A percentile compares a stretch with the other conserved stretches of the same genome.
Conservation (phyloP, 2,888 invertebrate species). For the Drosophila paranaensis region DNA sequence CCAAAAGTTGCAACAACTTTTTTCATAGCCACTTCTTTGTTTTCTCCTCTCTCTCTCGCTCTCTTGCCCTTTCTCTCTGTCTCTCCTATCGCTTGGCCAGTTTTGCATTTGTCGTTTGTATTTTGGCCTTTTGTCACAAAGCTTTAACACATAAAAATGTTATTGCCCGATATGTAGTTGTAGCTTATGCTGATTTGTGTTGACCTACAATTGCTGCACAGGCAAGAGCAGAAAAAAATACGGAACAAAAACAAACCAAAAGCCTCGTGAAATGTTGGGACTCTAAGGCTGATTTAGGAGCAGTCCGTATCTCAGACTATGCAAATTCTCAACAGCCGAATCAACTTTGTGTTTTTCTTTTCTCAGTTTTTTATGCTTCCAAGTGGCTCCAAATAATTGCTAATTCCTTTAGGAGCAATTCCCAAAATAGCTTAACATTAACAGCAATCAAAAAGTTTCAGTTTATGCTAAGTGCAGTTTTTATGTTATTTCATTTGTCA, state of each 20-base stretch:
- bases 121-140: conserved; percentile 76
- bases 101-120: conserved; percentile 49
- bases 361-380: background rate
- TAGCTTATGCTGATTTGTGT: conserved; percentile 78
- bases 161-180: conserved; percentile 77
- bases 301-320: conserved; percentile 29
- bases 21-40: conserved; percentile 20
- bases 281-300: conserved; percentile 65
- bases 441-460: background rate
- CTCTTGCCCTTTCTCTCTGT: conserved; percentile 6
- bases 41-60: conserved; percentile 1
- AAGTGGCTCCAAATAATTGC: background rate
- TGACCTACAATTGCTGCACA: conserved; percentile 65
- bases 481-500: background rate
- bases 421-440: background rate
- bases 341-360: conserved; percentile 23
- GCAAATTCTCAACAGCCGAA: conserved; percentile 18
- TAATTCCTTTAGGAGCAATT: background rate
- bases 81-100: conserved; percentile 4
- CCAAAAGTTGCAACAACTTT: conserved; percentile 60
- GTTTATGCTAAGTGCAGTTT: background rate
- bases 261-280: conserved; percentile 49
- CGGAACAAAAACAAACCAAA: background rate
- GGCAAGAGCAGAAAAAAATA: conserved; percentile 8
- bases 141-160: conserved; percentile 79